phyloP scores from a whole-genome alignment of 1,140 invertebrate genomes.

The Brachystomella parvula region DNA sequence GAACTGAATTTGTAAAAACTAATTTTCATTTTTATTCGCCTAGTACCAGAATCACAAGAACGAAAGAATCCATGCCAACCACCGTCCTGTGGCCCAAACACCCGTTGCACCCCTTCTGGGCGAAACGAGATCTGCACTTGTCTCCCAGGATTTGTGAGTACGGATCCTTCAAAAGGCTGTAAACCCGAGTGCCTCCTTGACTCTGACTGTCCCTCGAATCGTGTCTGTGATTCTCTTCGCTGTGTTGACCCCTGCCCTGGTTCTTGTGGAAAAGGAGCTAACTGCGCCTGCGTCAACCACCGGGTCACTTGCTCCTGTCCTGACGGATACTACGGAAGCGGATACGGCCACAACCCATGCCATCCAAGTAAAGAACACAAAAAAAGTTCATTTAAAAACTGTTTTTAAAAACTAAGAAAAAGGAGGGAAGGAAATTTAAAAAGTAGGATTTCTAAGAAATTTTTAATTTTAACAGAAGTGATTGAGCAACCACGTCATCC shows the following conservation, averaged over 20 bases:
- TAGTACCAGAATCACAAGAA: neutral
- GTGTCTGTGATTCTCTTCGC: slow-evolving; percentile 71
- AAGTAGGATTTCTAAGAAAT: slow-evolving; percentile 78
- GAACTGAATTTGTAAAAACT: too few species aligned
- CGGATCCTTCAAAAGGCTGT: slow-evolving; percentile 26
- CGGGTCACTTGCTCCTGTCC: slow-evolving; percentile 68
- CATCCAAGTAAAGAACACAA: neutral
- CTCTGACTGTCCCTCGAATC: slow-evolving; percentile 63
- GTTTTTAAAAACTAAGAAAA: neutral
- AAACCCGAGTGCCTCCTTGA: slow-evolving; percentile 55
- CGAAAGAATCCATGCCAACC: slow-evolving; percentile 52
- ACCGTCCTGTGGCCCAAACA: slow-evolving; percentile 68
- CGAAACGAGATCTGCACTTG: slow-evolving; percentile 54
- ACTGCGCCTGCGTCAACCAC: slow-evolving; percentile 68
- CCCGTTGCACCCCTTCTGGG: slow-evolving; percentile 50
- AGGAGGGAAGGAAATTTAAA: slow-evolving; percentile 45
- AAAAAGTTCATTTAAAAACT: slow-evolving; percentile 36
- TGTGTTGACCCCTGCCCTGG: slow-evolving; percentile 69
- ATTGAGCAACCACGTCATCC: slow-evolving; percentile 4
- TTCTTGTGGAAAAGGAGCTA: slow-evolving; percentile 69
- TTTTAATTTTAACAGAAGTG: neutral
- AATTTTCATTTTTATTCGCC: too few species aligned
- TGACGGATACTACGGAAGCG: slow-evolving; percentile 62
- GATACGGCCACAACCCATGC: slow-evolving; percentile 71
- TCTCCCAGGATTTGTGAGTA: slow-evolving; percentile 42